phyloP scores from a whole-genome alignment of 2,113 vertebrate species.

The Gallinago media region DNA sequence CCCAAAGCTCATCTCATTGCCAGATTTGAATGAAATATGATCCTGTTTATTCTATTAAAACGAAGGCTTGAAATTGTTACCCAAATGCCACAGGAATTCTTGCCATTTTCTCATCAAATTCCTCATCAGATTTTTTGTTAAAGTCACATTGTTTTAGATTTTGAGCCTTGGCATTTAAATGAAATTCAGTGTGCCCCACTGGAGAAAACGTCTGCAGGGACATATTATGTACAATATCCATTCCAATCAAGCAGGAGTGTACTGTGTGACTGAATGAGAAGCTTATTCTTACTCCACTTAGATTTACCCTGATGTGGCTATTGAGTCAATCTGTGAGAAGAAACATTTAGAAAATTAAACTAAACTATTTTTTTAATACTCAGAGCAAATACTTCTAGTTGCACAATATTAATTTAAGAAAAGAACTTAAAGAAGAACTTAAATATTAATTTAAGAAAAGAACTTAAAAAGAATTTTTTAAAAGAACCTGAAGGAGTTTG shows the following conservation, averaged over 20 bases:
- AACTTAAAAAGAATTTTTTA: too few relatives aligned
- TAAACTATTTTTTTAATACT: constrained; percentile 50
- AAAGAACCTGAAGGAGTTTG: not conserved
- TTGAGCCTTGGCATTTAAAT: constrained; percentile 87
- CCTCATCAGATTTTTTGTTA: constrained; percentile 86
- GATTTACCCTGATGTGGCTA: constrained; percentile 78
- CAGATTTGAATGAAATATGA: constrained; percentile 92
- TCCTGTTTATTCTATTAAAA: constrained; percentile 91
- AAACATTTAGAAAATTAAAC: constrained; percentile 81
- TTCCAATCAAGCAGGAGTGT: constrained; percentile 81
- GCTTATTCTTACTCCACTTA: constrained; percentile 74
- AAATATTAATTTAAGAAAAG: constrained; percentile 69
- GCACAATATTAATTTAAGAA: constrained; percentile 67
- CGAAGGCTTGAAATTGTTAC: constrained; percentile 87
- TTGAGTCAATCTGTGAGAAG: constrained; percentile 76
- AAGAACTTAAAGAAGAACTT: too few relatives aligned
- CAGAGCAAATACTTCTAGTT: constrained; percentile 71
- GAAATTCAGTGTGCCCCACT: constrained; percentile 84
- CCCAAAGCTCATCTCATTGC: constrained; percentile 89
- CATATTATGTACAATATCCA: constrained; percentile 84
- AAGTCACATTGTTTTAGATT: constrained; percentile 88
- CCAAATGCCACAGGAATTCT: constrained; percentile 89
- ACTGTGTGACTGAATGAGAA: constrained; percentile 77
- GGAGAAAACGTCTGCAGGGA: constrained; percentile 85
- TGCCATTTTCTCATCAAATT: constrained; percentile 89